Conservation (phyloP, 2,797 vertebrate genomes). For the Tachyglossus aculeatus region DNA sequence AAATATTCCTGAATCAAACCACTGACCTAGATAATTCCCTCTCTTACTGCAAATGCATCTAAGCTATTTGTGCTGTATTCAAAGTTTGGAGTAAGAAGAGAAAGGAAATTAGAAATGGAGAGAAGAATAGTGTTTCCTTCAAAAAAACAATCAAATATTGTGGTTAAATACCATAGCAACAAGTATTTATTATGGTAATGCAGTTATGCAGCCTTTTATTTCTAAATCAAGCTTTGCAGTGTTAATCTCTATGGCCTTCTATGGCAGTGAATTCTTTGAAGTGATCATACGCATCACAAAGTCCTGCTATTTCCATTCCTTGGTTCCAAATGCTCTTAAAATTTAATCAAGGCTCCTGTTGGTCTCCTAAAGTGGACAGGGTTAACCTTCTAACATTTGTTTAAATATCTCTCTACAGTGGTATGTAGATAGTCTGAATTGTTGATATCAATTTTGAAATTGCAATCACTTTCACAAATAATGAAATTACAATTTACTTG, state of each 20-base stretch:
- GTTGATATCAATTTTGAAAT: conserved; percentile 33
- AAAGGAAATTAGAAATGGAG: background rate
- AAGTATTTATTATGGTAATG: background rate
- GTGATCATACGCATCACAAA: background rate
- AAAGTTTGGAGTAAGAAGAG: background rate
- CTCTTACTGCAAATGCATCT: background rate
- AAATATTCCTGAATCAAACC: background rate
- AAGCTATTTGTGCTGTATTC: background rate
- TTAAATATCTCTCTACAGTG: conserved; percentile 30
- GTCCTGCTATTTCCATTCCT: conserved; percentile 3
- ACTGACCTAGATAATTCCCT: background rate
- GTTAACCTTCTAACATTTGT: conserved; percentile 2
- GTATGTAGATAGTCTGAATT: conserved; percentile 20
- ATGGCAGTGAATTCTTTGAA: background rate
- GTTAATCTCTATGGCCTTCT: background rate
- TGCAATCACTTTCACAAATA: no score
- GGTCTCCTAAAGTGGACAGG: background rate
- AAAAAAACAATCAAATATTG: background rate
- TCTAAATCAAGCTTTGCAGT: background rate
- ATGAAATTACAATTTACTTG: no score
- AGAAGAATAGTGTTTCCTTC: background rate
- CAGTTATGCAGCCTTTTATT: background rate
- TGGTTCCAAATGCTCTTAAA: conserved; percentile 1
- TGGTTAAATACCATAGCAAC: background rate
- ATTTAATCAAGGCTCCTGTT: background rate